Base-by-base conservation (phyloP, 2,888 invertebrate species). In the Thymelicus sylvestris region DNA sequence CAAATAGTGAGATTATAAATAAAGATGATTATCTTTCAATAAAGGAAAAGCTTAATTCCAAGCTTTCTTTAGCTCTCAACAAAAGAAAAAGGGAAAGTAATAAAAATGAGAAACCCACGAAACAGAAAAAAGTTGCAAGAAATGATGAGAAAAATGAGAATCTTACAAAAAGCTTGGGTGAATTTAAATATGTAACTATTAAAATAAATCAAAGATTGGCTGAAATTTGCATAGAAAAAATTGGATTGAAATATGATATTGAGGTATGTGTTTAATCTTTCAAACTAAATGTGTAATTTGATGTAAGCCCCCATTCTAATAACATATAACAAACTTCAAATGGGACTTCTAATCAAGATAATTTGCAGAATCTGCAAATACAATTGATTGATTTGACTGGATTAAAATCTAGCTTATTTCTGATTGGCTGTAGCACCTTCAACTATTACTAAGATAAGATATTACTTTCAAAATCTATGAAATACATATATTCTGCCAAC, bases 1-100 rank as follows among this genome's bases (percentile, higher is more conserved):
- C 80, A 31, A 79, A 74, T 70, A 80, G 76, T 75, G 88, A 89
- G 73, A 83, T 89, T 31, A 91, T 93, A 66, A 92, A 92, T 76
- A 93, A 90, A 77, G 84, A 86, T 80, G 90, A 92, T 78, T 92
- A 91, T 75, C 80, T 93, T 72, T 89, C 92, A 38, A 88, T 93
- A 61, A 93, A 93, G 82, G 85, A 92, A 78, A 93, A 93, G 75
- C 79, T 93, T 0, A 93, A 92, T 76, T 88, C 90, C 5, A 93
- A 93, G 80, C 81, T 93, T 63, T 90, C 91, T 69, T 83, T 86
- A 76, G 93, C 91, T 68, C 79, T 93, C 66, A 93, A 91, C 78
- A 93, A 93, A 79, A 86, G 93, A 78, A 93, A 93, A 82, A 80
- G 88, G 52, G 90, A 93, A 19, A 85, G 73, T 74, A 76, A 75